These are phyloP conservation scores for Zaprionus capensis DNA, from an alignment of 1,140 invertebrate genomes.

Conservation along the genomic window DNA sequence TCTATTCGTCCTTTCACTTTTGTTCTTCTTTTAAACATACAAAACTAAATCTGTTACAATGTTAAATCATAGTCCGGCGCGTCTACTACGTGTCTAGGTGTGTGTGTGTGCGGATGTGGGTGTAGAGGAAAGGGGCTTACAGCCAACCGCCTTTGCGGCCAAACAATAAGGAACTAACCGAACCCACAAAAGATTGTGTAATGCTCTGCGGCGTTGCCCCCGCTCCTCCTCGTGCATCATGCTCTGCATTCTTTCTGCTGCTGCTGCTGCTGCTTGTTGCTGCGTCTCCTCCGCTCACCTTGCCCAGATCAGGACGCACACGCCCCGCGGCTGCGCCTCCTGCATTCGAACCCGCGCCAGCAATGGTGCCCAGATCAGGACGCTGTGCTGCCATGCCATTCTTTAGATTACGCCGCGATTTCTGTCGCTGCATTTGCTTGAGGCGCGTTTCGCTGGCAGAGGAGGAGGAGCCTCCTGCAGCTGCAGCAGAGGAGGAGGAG, in stretches of 20 bases:
- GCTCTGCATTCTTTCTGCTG: slow-evolving; percentile 13
- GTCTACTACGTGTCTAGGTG: slow-evolving; percentile 10
- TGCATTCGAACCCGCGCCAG: slow-evolving; percentile 69
- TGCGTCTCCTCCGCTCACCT: slow-evolving; percentile 82
- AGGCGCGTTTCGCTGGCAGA: slow-evolving; percentile 84
- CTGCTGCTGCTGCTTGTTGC: slow-evolving; percentile 13
- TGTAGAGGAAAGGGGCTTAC: slow-evolving; percentile 80
- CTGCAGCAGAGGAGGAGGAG: slow-evolving; percentile 35
- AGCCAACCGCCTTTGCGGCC: slow-evolving; percentile 92
- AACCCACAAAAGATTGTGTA: slow-evolving; percentile 87
- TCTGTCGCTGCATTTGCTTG: slow-evolving; percentile 81
- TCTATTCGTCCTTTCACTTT: background rate
- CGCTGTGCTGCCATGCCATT: slow-evolving; percentile 84
- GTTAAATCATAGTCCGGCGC: slow-evolving; percentile 39
- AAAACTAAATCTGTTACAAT: slow-evolving; percentile 28
- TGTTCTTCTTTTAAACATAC: slow-evolving; percentile 14
- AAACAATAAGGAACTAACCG: slow-evolving; percentile 91
- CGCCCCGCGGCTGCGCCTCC: slow-evolving; percentile 80
- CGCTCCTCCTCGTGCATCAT: slow-evolving; percentile 18
- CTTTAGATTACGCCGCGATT: slow-evolving; percentile 75
- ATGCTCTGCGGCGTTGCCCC: slow-evolving; percentile 85
- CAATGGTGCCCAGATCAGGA: slow-evolving; percentile 84
- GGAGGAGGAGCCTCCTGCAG: slow-evolving; percentile 85
- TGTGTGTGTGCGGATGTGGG: slow-evolving; percentile 12
- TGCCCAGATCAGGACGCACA: slow-evolving; percentile 87